phyloP scores from a whole-genome alignment of 2,797 vertebrate species.

The Pristis pectinata region DNA sequence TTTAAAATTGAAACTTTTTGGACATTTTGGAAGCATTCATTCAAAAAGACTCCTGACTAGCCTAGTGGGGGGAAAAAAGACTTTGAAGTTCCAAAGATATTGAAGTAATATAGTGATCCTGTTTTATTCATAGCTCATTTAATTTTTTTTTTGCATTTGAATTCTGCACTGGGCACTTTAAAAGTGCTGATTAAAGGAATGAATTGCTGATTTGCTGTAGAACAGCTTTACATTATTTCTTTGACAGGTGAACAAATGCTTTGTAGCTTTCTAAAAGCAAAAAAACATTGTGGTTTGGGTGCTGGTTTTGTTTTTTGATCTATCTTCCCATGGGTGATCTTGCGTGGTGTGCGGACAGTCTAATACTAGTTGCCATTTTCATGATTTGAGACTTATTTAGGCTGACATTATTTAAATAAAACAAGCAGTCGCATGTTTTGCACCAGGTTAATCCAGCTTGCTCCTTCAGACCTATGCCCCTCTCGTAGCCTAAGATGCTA shows the following conservation, averaged over 20 bases:
- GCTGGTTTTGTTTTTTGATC: too few relatives aligned
- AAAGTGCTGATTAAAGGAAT: neutral
- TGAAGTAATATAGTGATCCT: neutral
- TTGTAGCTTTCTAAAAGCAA: neutral
- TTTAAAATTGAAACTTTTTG: neutral
- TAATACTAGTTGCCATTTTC: neutral
- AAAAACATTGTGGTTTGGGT: neutral
- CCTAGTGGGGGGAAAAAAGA: neutral
- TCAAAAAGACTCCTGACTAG: neutral
- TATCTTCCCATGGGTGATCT: neutral
- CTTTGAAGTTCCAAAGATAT: neutral
- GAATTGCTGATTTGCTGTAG: neutral
- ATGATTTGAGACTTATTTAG: neutral
- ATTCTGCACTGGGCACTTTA: neutral
- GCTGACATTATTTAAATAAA: neutral
- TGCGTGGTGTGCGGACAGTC: neutral
- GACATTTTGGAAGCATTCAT: neutral
- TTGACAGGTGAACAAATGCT: neutral
- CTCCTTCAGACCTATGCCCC: neutral
- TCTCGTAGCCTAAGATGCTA: neutral
- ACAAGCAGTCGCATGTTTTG: neutral
- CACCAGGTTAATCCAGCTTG: neutral
- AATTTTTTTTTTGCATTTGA: neutral
- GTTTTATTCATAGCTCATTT: conserved; percentile 22
- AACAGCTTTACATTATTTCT: neutral